These are phyloP conservation scores for Scaeva pyrastri DNA, from an alignment of 2,888 invertebrate genomes.

Conservation along the genomic window DNA sequence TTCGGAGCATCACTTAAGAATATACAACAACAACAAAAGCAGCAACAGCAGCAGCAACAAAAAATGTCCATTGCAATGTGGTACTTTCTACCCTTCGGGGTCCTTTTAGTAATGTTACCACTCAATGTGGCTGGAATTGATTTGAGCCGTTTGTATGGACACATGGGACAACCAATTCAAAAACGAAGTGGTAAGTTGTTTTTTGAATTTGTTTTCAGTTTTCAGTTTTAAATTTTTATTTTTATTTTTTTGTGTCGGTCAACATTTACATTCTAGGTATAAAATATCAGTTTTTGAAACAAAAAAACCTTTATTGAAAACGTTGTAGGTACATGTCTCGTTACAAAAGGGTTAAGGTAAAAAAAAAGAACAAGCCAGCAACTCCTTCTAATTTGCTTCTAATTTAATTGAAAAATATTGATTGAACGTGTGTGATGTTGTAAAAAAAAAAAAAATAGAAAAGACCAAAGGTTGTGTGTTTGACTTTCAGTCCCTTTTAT, in stretches of 20 bases:
- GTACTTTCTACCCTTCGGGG: slow-evolving; percentile 85
- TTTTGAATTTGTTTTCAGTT: not conserved
- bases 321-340: no score
- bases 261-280: no score
- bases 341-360: not conserved
- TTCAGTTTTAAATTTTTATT: no score
- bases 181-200: slow-evolving; percentile 83
- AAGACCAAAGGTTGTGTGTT: slow-evolving; percentile 2
- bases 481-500: slow-evolving; percentile 44
- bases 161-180: slow-evolving; percentile 84
- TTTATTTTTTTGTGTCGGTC: no score
- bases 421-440: slow-evolving; percentile 44
- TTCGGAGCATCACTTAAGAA: slow-evolving; percentile 22
- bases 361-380: slow-evolving; percentile 19
- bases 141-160: slow-evolving; percentile 92
- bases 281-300: no score
- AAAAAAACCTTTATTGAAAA: no score
- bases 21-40: not conserved
- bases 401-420: slow-evolving; percentile 75
- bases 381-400: slow-evolving; percentile 54
- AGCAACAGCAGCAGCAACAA: not conserved
- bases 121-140: slow-evolving; percentile 89
- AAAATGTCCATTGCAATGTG: slow-evolving; percentile 78
- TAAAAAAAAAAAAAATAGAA: not conserved
- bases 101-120: slow-evolving; percentile 88